Evolutionary conservation across 2,113 vertebrate genomes (phyloP), one percentile per base, ranked within the genome.

Genomic region (Myotis lucifugus): DNA sequence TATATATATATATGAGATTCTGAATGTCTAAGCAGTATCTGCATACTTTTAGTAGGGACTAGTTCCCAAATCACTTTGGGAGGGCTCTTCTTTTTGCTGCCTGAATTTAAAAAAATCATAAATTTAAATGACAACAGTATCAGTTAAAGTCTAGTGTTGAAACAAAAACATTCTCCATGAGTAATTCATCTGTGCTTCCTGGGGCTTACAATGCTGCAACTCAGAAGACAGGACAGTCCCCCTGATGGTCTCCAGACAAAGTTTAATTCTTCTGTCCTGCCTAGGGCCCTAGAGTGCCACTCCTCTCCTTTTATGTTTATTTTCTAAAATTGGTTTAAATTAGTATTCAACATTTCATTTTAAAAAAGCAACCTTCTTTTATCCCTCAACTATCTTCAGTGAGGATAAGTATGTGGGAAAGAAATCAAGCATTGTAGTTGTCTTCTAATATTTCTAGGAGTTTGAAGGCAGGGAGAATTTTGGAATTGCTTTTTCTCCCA

Each of bases 271-370:
- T 61, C 52, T 83, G 32, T 90, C 40, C 54, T 85, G 21, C 48
- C 46, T 64, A 84, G 52, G 59, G 32, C 25, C 59, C 14, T 77
- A 21, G 40, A 27, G 32, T 17, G 15, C 21, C 5, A 89, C 1
- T 54, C 10, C 19, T 81, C 66, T 87, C 25, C 42, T 92, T 79
- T 89, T 64, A 91, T 81, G 52, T 83, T 87, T 92, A 46, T 34
- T 87, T 86, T 90, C 11, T 92, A 37, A 92, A 96, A 90, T 2
- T 8, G 27, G 11, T 92, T 95, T 76, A 79, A 92, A 86, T 78
- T 69, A 77, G 32, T 88, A 91, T 46, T 89, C 94, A 95, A 93
- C 19, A 72, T 72, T 95, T 91, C 40, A 73, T 52, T 89, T 48
- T 6, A 42, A 88, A 95, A 95, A 12, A 72, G 32, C 27, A 50